Conservation (phyloP, 2,888 invertebrate species). For the Vesta saturnalis region DNA sequence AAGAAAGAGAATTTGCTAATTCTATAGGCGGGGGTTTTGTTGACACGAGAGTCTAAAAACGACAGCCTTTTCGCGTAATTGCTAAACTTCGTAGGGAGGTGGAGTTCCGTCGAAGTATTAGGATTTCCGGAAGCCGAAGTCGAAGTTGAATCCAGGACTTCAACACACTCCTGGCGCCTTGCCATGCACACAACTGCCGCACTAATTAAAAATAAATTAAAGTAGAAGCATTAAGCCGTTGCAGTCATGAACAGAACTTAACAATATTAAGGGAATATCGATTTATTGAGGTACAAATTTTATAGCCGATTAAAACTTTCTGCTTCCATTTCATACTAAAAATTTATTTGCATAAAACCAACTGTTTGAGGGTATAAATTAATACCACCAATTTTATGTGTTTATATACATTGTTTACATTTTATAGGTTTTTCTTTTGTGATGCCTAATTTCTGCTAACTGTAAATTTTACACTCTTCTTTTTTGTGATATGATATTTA, state of each 20-base stretch:
- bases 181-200: slow-evolving; percentile 43
- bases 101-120: slow-evolving; percentile 41
- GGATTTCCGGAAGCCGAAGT: slow-evolving; percentile 32
- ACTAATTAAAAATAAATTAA: slow-evolving; percentile 53
- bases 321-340: not conserved
- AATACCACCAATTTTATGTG: slow-evolving; percentile 1
- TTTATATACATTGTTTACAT: no score
- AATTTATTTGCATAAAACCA: slow-evolving; percentile 23
- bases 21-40: slow-evolving; percentile 49
- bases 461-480: no score
- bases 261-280: slow-evolving; percentile 39
- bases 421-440: no score
- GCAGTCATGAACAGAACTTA: slow-evolving; percentile 50
- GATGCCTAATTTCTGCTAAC: no score
- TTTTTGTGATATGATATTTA: no score
- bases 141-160: slow-evolving; percentile 28
- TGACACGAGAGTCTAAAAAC: slow-evolving; percentile 49
- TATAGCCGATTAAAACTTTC: slow-evolving; percentile 34
- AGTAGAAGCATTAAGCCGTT: slow-evolving; percentile 40
- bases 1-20: slow-evolving; percentile 43
- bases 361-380: slow-evolving; percentile 17
- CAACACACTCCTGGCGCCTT: slow-evolving; percentile 44
- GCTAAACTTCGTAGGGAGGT: slow-evolving; percentile 50
- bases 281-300: slow-evolving; percentile 37
- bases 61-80: slow-evolving; percentile 48